Evolutionary conservation across 2,888 invertebrate species (phyloP).

Genomic region (Digitonthophagus gazella): DNA sequence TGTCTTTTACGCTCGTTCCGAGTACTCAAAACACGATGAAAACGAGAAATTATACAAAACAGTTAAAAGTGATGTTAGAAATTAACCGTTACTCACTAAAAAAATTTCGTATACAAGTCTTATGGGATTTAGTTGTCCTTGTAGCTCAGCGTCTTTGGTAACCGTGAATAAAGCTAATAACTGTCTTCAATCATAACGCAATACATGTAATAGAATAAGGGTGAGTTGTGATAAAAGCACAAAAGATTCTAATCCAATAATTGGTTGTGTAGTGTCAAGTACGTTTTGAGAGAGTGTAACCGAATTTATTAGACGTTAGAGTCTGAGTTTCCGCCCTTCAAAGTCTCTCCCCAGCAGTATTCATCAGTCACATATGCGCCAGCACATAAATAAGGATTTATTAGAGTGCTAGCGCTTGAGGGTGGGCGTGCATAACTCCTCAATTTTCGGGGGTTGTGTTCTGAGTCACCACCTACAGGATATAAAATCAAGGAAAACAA

Average conservation of each 20-base stretch:
- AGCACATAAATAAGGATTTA: conserved; percentile 26
- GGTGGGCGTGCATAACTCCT: background rate
- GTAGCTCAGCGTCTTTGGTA: too few relatives aligned
- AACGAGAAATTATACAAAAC: too few relatives aligned
- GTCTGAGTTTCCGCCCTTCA: background rate
- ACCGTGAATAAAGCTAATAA: too few relatives aligned
- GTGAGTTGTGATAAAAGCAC: background rate
- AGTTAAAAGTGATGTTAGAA: too few relatives aligned
- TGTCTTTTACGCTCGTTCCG: too few relatives aligned
- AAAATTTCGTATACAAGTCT: too few relatives aligned
- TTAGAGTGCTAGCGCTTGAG: background rate
- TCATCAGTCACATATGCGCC: conserved; percentile 23
- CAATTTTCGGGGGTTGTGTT: background rate
- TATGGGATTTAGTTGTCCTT: too few relatives aligned
- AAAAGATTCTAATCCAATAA: background rate
- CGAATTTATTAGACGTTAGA: background rate
- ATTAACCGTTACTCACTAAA: too few relatives aligned
- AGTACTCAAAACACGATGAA: too few relatives aligned
- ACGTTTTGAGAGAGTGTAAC: background rate
- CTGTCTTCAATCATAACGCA: background rate
- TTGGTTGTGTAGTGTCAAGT: background rate
- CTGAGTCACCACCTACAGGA: background rate
- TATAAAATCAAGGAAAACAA: too few relatives aligned
- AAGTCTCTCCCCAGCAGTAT: background rate
- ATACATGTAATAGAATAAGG: background rate